phyloP scores from a whole-genome alignment of 2,888 invertebrate species.

The Nineta flava region DNA sequence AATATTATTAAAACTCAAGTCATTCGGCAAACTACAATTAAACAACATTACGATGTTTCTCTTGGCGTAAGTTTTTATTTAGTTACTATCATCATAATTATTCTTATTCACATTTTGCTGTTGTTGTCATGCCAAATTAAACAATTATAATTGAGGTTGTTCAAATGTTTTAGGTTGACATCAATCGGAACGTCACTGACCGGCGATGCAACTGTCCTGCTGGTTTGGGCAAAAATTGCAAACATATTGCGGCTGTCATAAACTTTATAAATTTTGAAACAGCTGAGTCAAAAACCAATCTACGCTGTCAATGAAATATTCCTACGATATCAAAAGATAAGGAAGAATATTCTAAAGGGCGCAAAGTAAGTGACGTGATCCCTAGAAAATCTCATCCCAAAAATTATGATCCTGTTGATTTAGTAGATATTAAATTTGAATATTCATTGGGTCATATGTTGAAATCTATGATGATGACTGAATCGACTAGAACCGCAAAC shows the following conservation, averaged over 20 bases:
- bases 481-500: background rate
- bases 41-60: too few species aligned
- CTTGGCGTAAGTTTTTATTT: slow-evolving; percentile 2
- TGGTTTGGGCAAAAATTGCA: background rate
- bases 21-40: background rate
- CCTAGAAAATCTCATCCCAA: background rate
- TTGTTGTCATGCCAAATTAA: background rate
- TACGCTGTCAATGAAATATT: background rate
- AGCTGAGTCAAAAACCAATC: background rate
- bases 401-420: background rate
- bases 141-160: background rate
- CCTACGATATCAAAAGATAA: background rate
- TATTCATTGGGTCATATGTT: background rate
- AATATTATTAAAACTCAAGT: slow-evolving; percentile 1
- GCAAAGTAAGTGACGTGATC: background rate
- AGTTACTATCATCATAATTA: background rate
- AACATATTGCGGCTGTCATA: background rate
- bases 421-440: background rate
- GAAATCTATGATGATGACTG: background rate
- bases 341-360: background rate
- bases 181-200: background rate
- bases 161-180: background rate
- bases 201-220: background rate
- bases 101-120: too few species aligned
- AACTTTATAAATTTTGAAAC: background rate